Conservation (phyloP, 2,113 vertebrate species). For the Ceratotherium simum region DNA sequence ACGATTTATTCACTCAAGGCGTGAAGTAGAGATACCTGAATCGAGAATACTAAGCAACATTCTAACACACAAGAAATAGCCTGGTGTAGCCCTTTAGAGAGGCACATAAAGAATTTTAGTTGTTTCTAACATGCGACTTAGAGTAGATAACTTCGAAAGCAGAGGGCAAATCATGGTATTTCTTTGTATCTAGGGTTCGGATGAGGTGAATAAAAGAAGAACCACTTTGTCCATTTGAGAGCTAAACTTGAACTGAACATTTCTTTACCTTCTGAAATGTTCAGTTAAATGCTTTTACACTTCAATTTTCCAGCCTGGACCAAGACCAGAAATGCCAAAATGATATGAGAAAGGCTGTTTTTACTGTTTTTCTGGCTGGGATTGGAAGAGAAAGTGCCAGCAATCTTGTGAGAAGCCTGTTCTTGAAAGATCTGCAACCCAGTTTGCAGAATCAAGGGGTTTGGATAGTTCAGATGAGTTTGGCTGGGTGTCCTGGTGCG, state of each 20-base stretch:
- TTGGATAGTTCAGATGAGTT: slow-evolving; percentile 83
- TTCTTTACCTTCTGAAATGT: slow-evolving; percentile 86
- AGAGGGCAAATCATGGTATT: background rate
- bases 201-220: slow-evolving; percentile 71
- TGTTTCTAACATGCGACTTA: slow-evolving; percentile 17
- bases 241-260: slow-evolving; percentile 85
- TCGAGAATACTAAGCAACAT: background rate
- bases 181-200: slow-evolving; percentile 52
- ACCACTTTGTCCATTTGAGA: slow-evolving; percentile 77
- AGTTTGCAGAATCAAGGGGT: slow-evolving; percentile 82
- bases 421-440: slow-evolving; percentile 83
- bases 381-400: slow-evolving; percentile 83
- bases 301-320: slow-evolving; percentile 86
- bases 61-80: background rate
- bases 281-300: slow-evolving; percentile 85
- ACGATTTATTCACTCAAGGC: slow-evolving; percentile 12
- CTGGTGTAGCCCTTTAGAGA: background rate
- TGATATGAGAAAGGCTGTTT: slow-evolving; percentile 86
- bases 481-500: slow-evolving; percentile 79
- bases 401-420: slow-evolving; percentile 85
- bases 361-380: slow-evolving; percentile 85
- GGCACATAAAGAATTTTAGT: background rate
- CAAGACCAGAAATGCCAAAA: slow-evolving; percentile 85
- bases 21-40: slow-evolving; percentile 10
- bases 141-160: slow-evolving; percentile 43